phyloP scores from a whole-genome alignment of 2,113 vertebrate species.

The Puntigrus tetrazona region DNA sequence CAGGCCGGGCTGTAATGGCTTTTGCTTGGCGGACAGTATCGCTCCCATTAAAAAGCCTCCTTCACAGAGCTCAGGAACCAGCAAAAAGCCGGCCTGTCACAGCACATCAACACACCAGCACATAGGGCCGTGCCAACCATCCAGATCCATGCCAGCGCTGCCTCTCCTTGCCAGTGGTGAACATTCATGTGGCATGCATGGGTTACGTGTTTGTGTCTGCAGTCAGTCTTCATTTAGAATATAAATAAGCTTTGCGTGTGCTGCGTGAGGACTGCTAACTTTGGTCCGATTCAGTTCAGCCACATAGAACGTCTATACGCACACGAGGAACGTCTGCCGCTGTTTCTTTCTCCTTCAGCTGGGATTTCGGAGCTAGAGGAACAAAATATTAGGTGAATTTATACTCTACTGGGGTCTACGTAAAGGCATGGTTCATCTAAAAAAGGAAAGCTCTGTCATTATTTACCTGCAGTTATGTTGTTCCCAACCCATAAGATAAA shows the following conservation, averaged over 20 bases:
- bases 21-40: slow-evolving; percentile 1
- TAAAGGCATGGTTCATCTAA: not conserved
- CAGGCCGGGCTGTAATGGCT: slow-evolving; percentile 27
- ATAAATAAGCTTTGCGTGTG: slow-evolving; percentile 63
- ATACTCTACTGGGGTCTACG: not conserved
- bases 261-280: slow-evolving; percentile 67
- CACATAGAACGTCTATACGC: slow-evolving; percentile 20
- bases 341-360: not conserved
- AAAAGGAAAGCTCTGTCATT: not conserved
- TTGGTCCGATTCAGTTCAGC: slow-evolving; percentile 46
- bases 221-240: slow-evolving; percentile 73
- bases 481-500: not conserved
- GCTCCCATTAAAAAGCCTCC: slow-evolving; percentile 9
- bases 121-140: slow-evolving; percentile 46
- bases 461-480: not conserved
- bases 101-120: slow-evolving; percentile 54
- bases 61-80: not conserved
- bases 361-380: not conserved
- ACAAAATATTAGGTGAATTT: not conserved
- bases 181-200: slow-evolving; percentile 65
- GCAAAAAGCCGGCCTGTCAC: slow-evolving; percentile 59
- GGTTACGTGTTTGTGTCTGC: slow-evolving; percentile 51
- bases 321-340: slow-evolving; percentile 21
- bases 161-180: slow-evolving; percentile 56
- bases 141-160: slow-evolving; percentile 57